A percentile compares a stretch with the other conserved stretches of the same genome.
Conservation (phyloP, 64 coral and sea anemone species). For the Catalaphyllia jardinei region DNA sequence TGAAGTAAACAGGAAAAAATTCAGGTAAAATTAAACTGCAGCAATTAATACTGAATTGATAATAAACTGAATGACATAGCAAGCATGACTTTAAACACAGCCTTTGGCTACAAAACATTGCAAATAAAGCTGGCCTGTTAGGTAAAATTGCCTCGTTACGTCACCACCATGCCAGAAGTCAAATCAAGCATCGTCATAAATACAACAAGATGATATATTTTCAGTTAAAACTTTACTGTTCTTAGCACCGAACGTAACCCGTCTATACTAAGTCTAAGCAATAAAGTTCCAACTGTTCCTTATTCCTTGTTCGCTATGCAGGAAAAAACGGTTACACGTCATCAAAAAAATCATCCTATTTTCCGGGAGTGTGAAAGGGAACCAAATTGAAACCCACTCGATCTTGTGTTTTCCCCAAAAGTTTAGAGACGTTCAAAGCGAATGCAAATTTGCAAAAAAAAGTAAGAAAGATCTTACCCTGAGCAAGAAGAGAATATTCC, state of each 20-base stretch:
- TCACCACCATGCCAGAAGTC: background rate
- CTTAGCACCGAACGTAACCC: too few relatives aligned
- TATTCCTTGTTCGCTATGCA: too few relatives aligned
- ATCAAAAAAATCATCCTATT: background rate
- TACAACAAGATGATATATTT: too few relatives aligned
- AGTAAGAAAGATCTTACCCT: background rate
- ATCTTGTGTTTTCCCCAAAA: too few relatives aligned
- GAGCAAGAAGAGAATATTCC: background rate
- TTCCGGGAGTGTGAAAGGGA: background rate
- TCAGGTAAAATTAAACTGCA: background rate
- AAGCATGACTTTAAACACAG: background rate
- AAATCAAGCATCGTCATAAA: background rate
- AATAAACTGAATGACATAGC: background rate
- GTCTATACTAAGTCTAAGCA: too few relatives aligned
- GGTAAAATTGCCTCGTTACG: background rate
- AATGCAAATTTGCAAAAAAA: background rate
- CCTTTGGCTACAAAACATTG: background rate
- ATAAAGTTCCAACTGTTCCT: too few relatives aligned
- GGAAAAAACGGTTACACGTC: background rate
- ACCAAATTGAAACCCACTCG: too few relatives aligned
- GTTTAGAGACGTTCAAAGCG: background rate
- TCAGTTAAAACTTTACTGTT: too few relatives aligned
- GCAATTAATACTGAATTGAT: background rate
- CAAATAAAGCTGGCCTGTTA: background rate
- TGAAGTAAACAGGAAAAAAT: conserved; percentile 7